Base-by-base conservation (phyloP, 2,888 invertebrate species). In the Myopa tessellatipennis region DNA sequence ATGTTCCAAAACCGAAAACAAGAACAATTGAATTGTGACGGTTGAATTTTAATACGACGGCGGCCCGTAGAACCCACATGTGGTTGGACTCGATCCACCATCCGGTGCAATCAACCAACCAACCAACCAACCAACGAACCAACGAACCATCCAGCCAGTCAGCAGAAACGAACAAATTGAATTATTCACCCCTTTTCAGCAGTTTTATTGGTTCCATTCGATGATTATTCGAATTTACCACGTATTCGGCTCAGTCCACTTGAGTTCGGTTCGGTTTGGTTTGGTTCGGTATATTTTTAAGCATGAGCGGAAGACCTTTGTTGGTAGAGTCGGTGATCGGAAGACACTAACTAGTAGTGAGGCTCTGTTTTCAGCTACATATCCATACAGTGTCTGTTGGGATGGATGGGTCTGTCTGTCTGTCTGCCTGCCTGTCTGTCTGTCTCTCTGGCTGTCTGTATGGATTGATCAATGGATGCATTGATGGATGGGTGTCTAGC, bases 131-230 rank as follows among this genome's bases (percentile, higher is more conserved):
- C 34, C 70, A 68, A 58, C 34, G 65, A 68, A 2, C n/a, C 45
- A 36, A 65, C 55, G 55, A 71, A 63, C 38, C 69, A 76, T 26
- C 52, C 16, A 68, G 12, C 34, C 65, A 45, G 58, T 45, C 61
- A 61, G 40, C 65, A 58, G 69, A 60, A 61, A 68, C 73, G 69
- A 8, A 60, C 80, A 78, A 83, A 85, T 84, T 75, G 75, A 75
- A 79, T 76, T 77, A 83, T 76, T 70, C 77, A 76, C 76, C 76
- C 74, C 70, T 77, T 67, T 36, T 67, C 34, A 68, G 45, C 69
- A 63, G 65, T 79, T 79, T 80, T 87, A 87, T 87, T 87, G 87
- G 87, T 87, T 87, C 87, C 87, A 87, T 87, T 87, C 87, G 87
- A 87, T 87, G 87, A 87, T 87, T 85, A 86, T 84, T 76, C 81